These are phyloP conservation scores for Orthonychiurus folsomi DNA, from an alignment of 2,888 invertebrate species.

Conservation along the genomic window DNA sequence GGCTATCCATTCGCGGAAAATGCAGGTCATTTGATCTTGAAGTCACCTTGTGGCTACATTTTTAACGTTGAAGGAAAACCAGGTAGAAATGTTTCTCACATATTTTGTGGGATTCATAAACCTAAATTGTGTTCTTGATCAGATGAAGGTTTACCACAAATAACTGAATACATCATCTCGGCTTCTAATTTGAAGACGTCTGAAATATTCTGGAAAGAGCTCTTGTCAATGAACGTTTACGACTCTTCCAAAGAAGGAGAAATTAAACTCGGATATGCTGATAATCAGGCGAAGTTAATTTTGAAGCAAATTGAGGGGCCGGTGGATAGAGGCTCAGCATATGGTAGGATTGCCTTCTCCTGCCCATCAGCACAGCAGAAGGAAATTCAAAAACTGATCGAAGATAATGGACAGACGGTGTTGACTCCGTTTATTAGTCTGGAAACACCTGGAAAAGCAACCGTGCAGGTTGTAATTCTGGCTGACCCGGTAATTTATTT, in stretches of 20 bases:
- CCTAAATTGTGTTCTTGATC: constrained; percentile 5
- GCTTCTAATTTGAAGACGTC: constrained; percentile 67
- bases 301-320: constrained; percentile 63
- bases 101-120: neutral
- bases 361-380: constrained; percentile 69
- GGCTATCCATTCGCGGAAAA: constrained; percentile 62
- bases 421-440: constrained; percentile 82
- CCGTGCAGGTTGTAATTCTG: constrained; percentile 88
- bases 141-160: no score
- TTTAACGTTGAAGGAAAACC: neutral
- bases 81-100: neutral
- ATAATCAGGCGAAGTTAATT: constrained; percentile 67
- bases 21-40: constrained; percentile 52
- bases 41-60: constrained; percentile 81
- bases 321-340: constrained; percentile 78
- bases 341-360: constrained; percentile 90
- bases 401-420: constrained; percentile 61
- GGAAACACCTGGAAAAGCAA: constrained; percentile 94
- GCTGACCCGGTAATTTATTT: constrained; percentile 72
- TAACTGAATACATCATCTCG: constrained; percentile 62
- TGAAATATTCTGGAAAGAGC: constrained; percentile 71
- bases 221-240: constrained; percentile 64
- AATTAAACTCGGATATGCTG: constrained; percentile 60
- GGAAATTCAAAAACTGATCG: constrained; percentile 63
- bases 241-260: constrained; percentile 42